Percentiles rank a stretch among this genome's conserved stretches.
Conservation (phyloP, 2,888 invertebrate species). For the Uloborus plumipes region DNA sequence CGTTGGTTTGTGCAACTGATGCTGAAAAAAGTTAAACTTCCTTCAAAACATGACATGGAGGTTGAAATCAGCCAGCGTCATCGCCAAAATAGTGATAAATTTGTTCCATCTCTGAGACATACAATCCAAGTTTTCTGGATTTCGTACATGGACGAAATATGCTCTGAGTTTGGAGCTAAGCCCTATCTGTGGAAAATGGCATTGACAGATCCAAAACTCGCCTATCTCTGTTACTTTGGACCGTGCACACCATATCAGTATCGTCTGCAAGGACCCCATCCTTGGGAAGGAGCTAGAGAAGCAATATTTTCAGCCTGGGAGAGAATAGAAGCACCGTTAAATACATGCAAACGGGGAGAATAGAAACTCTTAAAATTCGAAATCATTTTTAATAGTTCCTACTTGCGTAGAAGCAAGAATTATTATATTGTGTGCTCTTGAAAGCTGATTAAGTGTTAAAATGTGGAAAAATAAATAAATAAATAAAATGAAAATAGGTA, state of each 20-base stretch:
- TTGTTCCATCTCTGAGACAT: conserved; percentile 60
- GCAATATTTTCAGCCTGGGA: conserved; percentile 70
- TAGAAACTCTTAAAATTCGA: not conserved
- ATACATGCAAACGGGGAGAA: conserved; percentile 24
- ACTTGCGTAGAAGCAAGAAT: no score
- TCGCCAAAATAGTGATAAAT: conserved; percentile 48
- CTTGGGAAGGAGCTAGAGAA: conserved; percentile 72
- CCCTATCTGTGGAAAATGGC: conserved; percentile 70
- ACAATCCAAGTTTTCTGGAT: conserved; percentile 65
- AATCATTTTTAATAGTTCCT: no score
- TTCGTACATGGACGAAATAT: conserved; percentile 73
- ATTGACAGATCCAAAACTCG: conserved; percentile 68
- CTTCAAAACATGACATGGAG: conserved; percentile 70
- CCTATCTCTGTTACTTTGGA: conserved; percentile 68
- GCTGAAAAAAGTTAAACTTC: conserved; percentile 69
- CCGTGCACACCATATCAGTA: conserved; percentile 71
- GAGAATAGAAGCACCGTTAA: conserved; percentile 63
- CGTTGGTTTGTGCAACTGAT: conserved; percentile 71
- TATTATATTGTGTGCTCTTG: no score
- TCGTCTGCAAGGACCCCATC: conserved; percentile 71
- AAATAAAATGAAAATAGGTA: no score
- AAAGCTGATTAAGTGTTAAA: no score
- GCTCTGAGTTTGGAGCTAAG: conserved; percentile 71
- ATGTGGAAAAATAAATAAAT: no score
- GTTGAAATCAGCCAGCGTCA: conserved; percentile 69